Conservation (phyloP, 2,797 vertebrate genomes). For the Dicrostonyx torquatus region DNA sequence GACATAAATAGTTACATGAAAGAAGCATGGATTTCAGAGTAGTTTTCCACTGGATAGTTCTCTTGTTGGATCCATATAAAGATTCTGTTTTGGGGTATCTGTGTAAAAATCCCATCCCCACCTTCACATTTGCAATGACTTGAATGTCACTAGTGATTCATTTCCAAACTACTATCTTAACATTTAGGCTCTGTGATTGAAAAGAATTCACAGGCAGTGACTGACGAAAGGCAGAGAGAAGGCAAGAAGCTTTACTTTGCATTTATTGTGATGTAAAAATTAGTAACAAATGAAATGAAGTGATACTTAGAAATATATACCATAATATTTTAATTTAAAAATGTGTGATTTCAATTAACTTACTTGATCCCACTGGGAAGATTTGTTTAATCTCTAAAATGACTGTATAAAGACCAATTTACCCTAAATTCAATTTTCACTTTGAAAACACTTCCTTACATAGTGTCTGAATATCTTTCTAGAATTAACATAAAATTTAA, state of each 20-base stretch:
- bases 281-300: not conserved
- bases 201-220: conserved; percentile 21
- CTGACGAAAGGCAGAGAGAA: not conserved
- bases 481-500: not conserved
- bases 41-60: conserved; percentile 22
- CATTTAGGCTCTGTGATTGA: conserved; percentile 1
- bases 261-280: conserved; percentile 17
- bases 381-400: conserved; percentile 1
- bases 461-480: not conserved
- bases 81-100: conserved; percentile 22
- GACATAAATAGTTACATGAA: not conserved
- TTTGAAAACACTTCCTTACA: conserved; percentile 3
- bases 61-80: not conserved
- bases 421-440: not conserved
- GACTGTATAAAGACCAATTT: not conserved
- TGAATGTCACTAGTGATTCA: conserved; percentile 36
- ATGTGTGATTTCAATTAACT: too few species aligned
- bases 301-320: not conserved
- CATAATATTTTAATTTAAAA: not conserved
- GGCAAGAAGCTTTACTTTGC: not conserved
- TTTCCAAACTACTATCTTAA: not conserved
- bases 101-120: not conserved
- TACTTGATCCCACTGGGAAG: too few species aligned
- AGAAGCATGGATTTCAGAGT: conserved; percentile 1
- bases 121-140: not conserved